Evolutionary conservation across 2,113 vertebrate genomes (phyloP).

Genomic region (Chaetops frenatus): DNA sequence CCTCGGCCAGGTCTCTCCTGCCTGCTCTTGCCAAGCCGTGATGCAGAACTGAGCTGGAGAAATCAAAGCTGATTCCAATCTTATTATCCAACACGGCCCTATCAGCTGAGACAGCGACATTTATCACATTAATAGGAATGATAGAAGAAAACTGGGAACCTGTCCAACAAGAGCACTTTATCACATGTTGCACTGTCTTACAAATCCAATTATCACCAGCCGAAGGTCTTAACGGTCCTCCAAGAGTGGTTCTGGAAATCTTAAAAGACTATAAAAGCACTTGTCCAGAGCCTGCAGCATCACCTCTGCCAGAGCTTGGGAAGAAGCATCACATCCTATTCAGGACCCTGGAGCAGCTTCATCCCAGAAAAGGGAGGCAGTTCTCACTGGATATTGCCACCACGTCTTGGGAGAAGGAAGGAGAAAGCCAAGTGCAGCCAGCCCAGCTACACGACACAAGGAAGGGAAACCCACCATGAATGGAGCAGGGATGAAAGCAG

Average conservation of each 20-base stretch:
- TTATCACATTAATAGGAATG: constrained; percentile 82
- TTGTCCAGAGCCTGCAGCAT: constrained; percentile 11
- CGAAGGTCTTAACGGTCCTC: constrained; percentile 70
- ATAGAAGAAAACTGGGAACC: constrained; percentile 74
- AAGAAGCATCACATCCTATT: background rate
- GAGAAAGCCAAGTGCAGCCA: background rate
- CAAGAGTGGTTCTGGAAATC: constrained; percentile 64
- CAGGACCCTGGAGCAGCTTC: background rate
- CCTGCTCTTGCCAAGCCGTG: background rate
- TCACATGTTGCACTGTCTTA: constrained; percentile 78
- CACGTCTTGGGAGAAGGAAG: background rate
- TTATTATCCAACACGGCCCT: constrained; percentile 75
- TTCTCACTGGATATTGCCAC: background rate
- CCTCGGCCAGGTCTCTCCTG: background rate
- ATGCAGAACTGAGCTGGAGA: constrained; percentile 43
- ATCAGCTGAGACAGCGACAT: constrained; percentile 76
- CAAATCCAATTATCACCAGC: constrained; percentile 79
- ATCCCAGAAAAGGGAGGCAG: background rate
- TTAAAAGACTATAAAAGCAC: constrained; percentile 58
- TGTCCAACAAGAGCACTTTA: constrained; percentile 73
- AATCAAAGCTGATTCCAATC: constrained; percentile 73
- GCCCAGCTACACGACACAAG: fast-evolving
- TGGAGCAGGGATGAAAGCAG: fast-evolving
- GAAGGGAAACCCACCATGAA: background rate
- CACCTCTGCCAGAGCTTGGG: background rate